Percentiles rank a stretch among this genome's conserved stretches.
Conservation (phyloP, 2,888 invertebrate genomes). For the Anagyrus pseudococci region DNA sequence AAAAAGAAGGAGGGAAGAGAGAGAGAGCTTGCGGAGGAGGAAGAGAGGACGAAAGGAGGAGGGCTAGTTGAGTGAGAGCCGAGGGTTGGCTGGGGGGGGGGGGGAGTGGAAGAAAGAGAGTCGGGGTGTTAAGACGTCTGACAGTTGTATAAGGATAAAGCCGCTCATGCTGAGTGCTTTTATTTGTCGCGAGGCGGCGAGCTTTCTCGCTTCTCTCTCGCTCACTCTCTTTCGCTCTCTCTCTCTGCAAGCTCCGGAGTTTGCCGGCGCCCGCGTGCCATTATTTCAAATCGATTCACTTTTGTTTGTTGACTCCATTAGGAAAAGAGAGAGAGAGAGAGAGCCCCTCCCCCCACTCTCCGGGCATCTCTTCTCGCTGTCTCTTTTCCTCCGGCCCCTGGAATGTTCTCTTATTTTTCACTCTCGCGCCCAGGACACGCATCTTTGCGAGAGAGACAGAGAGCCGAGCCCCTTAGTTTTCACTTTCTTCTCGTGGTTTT, state of each 20-base stretch:
- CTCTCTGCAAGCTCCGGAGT: conserved; percentile 34
- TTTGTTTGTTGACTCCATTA: conserved; percentile 60
- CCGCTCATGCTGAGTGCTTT: conserved; percentile 59
- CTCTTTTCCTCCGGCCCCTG: not conserved
- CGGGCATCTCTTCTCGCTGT: not conserved
- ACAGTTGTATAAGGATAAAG: conserved; percentile 60
- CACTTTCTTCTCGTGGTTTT: too few species aligned
- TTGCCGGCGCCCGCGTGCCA: conserved; percentile 48
- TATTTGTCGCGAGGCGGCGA: conserved; percentile 54
- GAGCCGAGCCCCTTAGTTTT: too few species aligned
- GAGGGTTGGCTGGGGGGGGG: too few species aligned
- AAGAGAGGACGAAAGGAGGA: too few species aligned
- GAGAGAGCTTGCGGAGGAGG: conserved; percentile 43
- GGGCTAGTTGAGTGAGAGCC: too few species aligned
- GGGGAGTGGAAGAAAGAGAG: conserved; percentile 32
- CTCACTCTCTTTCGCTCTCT: conserved; percentile 23
- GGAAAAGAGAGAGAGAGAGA: too few species aligned
- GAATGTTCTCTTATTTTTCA: not conserved
- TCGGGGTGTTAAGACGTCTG: conserved; percentile 54
- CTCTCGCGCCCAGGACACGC: not conserved
- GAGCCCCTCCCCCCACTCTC: conserved; percentile 19
- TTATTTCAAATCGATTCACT: conserved; percentile 59
- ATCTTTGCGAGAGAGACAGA: too few species aligned
- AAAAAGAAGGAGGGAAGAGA: conserved; percentile 40
- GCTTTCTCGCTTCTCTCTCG: conserved; percentile 21